Conservation (phyloP, 2,797 vertebrate species). For the Helicolenus hilgendorfi region DNA sequence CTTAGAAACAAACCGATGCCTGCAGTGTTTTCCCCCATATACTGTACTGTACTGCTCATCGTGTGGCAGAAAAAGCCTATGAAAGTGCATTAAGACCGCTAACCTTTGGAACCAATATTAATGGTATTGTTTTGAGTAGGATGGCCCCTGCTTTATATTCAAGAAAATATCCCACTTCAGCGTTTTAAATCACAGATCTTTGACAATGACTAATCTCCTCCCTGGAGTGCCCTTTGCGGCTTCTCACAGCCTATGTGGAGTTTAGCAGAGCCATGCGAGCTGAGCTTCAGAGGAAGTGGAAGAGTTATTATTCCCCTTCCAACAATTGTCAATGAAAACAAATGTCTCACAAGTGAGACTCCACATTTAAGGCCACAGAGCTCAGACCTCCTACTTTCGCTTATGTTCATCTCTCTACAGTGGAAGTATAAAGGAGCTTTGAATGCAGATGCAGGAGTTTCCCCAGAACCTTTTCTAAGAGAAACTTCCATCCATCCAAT, state of each 20-base stretch:
- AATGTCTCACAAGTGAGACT: slow-evolving; percentile 1
- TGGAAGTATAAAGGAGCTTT: background rate
- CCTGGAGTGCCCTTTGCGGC: slow-evolving; percentile 55
- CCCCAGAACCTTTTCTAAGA: background rate
- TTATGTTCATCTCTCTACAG: background rate
- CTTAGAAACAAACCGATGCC: background rate
- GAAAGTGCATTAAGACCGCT: slow-evolving; percentile 23
- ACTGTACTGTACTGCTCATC: background rate
- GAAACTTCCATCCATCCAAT: background rate
- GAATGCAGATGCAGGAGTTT: background rate
- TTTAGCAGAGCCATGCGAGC: slow-evolving; percentile 30
- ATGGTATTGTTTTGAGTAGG: slow-evolving; percentile 41
- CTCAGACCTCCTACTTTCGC: slow-evolving; percentile 1
- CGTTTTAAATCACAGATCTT: slow-evolving; percentile 52
- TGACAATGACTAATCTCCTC: slow-evolving; percentile 65
- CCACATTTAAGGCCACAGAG: background rate
- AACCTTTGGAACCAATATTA: slow-evolving; percentile 36
- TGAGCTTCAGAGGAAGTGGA: slow-evolving; percentile 6
- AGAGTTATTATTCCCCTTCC: slow-evolving; percentile 23
- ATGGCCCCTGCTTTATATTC: slow-evolving; percentile 52
- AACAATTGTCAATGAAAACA: slow-evolving; percentile 41
- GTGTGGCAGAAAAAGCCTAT: background rate
- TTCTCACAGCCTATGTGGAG: slow-evolving; percentile 18
- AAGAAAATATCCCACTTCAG: slow-evolving; percentile 53
- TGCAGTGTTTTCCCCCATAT: background rate